A percentile compares a stretch with the other conserved stretches of the same genome.
These are phyloP conservation scores for Mamestra brassicae DNA, from an alignment of 2,888 invertebrate species.

Conservation along the genomic window DNA sequence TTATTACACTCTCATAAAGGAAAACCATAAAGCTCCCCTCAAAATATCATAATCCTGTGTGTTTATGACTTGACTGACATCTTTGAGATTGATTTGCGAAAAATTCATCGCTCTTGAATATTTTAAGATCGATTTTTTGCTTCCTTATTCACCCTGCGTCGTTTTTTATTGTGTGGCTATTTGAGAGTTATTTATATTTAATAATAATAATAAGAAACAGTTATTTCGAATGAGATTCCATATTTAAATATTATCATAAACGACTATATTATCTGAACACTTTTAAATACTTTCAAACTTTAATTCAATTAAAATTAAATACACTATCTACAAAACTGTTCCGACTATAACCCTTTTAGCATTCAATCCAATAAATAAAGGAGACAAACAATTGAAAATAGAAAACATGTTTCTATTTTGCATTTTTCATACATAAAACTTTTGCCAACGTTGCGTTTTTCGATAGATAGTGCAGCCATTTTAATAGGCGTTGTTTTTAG, in stretches of 20 bases:
- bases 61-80: conserved; percentile 63
- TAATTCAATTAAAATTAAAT: background rate
- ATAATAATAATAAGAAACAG: too few species aligned
- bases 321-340: background rate
- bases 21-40: conserved; percentile 72
- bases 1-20: conserved; percentile 74
- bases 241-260: too few species aligned
- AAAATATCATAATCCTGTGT: conserved; percentile 69
- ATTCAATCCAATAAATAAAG: background rate
- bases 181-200: background rate
- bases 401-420: conserved; percentile 18
- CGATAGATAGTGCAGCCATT: conserved; percentile 9
- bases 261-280: background rate
- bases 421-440: conserved; percentile 40
- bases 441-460: conserved; percentile 17
- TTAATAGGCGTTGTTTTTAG: conserved; percentile 19
- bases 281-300: background rate
- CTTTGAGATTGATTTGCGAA: conserved; percentile 46
- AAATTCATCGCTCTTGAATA: background rate
- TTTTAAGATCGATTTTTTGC: background rate
- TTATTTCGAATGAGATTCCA: too few species aligned
- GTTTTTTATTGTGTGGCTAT: too few species aligned
- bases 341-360: background rate
- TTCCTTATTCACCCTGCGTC: background rate
- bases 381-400: conserved; percentile 2